Conservation (phyloP, 2,797 vertebrate genomes). For the Setipinna tenuifilis region DNA sequence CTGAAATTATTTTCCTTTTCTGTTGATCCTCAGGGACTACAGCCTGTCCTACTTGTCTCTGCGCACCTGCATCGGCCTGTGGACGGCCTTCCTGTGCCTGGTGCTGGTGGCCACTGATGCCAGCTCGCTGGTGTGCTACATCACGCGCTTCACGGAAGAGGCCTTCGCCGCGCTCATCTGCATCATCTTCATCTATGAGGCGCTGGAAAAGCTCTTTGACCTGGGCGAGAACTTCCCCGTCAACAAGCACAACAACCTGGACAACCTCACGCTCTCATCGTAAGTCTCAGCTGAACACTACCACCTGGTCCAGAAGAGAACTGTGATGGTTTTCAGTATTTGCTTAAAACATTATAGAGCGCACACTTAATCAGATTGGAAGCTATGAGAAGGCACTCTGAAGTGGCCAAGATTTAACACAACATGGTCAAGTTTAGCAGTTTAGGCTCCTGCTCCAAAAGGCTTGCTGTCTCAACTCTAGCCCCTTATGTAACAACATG, state of each 20-base stretch:
- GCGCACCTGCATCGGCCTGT: conserved; percentile 92
- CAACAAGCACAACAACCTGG: conserved; percentile 87
- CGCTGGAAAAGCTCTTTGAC: conserved; percentile 92
- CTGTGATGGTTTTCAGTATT: no score
- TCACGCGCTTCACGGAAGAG: conserved; percentile 96
- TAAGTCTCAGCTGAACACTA: conserved; percentile 67
- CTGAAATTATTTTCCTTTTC: no score
- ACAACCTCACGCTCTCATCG: conserved; percentile 89
- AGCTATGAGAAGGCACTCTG: no score
- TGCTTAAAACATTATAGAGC: no score
- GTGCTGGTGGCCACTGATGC: conserved; percentile 93
- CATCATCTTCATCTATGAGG: conserved; percentile 98
- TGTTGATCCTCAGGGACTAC: conserved; percentile 78
- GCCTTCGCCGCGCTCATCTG: conserved; percentile 96
- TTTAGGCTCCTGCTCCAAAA: no score
- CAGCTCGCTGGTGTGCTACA: conserved; percentile 95
- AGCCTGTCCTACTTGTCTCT: conserved; percentile 89
- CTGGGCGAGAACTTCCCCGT: conserved; percentile 87
- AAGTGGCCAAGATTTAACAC: no score
- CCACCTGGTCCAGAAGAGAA: not conserved
- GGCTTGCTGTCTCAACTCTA: no score
- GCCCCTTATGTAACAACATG: no score
- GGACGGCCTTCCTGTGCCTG: conserved; percentile 92
- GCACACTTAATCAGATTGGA: no score
- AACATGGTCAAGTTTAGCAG: no score